Evolutionary conservation across 2,888 invertebrate species (phyloP).

Genomic region (Melinopterus prodromus): DNA sequence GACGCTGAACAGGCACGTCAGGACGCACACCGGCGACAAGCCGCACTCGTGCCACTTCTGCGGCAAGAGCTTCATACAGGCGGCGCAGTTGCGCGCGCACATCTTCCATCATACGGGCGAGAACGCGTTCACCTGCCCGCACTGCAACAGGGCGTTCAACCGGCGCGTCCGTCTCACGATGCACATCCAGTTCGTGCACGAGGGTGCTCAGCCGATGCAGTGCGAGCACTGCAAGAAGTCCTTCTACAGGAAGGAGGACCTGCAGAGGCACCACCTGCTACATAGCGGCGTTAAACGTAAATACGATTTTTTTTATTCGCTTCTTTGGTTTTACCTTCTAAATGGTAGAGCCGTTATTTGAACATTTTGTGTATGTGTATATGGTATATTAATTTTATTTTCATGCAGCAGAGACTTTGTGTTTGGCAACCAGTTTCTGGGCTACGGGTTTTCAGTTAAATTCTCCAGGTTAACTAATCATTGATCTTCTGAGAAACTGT

Average conservation of each 20-base stretch:
- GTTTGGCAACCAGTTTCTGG: too few relatives aligned
- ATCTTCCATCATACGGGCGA: slow-evolving; percentile 78
- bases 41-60: slow-evolving; percentile 73
- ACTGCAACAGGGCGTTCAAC: slow-evolving; percentile 63
- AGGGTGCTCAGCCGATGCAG: slow-evolving; percentile 68
- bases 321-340: too few relatives aligned
- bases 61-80: slow-evolving; percentile 81
- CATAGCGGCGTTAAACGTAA: slow-evolving; percentile 70
- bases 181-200: slow-evolving; percentile 70
- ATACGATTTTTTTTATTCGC: slow-evolving; percentile 37
- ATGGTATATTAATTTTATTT: too few relatives aligned
- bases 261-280: slow-evolving; percentile 66
- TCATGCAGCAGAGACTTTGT: too few relatives aligned
- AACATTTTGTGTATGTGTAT: too few relatives aligned
- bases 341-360: too few relatives aligned
- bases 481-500: too few relatives aligned
- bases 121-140: slow-evolving; percentile 71
- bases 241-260: slow-evolving; percentile 70
- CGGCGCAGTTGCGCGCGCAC: slow-evolving; percentile 80
- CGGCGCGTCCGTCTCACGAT: slow-evolving; percentile 61
- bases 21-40: slow-evolving; percentile 66
- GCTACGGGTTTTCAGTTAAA: too few relatives aligned
- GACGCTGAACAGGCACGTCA: slow-evolving; percentile 64
- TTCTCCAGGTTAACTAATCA: too few relatives aligned
- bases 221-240: slow-evolving; percentile 67